Conservation (phyloP, 2,797 vertebrate genomes). For the Sebastiscus albofasciatus region DNA sequence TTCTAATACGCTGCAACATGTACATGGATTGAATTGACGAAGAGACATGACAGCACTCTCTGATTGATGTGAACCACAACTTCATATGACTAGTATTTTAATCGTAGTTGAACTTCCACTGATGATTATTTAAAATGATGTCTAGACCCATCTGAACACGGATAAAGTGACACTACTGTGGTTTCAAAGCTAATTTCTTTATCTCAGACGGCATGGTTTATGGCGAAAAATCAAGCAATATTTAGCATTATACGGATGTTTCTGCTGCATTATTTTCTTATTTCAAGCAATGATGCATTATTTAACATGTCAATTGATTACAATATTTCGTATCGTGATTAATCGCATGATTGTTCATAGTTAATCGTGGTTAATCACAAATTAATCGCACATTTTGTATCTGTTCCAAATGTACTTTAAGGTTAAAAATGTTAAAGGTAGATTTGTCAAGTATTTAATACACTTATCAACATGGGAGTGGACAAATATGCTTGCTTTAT, state of each 20-base stretch:
- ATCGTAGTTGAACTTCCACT: background rate
- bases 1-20: background rate
- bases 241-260: background rate
- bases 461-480: too few relatives aligned
- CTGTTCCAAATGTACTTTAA: too few relatives aligned
- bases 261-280: background rate
- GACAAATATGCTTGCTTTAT: too few relatives aligned
- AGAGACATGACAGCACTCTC: background rate
- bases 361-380: too few relatives aligned
- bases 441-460: too few relatives aligned
- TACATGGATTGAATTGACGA: background rate
- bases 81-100: background rate
- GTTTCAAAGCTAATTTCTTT: background rate
- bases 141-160: background rate
- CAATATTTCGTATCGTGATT: too few relatives aligned
- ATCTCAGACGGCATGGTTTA: background rate
- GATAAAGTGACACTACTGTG: background rate
- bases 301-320: background rate
- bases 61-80: background rate
- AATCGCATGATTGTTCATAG: too few relatives aligned
- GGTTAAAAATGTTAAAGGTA: too few relatives aligned
- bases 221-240: background rate
- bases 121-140: background rate
- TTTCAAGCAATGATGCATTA: background rate
- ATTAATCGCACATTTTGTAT: too few relatives aligned